Conservation (phyloP, 2,888 invertebrate genomes). For the Trichacis sp. region DNA sequence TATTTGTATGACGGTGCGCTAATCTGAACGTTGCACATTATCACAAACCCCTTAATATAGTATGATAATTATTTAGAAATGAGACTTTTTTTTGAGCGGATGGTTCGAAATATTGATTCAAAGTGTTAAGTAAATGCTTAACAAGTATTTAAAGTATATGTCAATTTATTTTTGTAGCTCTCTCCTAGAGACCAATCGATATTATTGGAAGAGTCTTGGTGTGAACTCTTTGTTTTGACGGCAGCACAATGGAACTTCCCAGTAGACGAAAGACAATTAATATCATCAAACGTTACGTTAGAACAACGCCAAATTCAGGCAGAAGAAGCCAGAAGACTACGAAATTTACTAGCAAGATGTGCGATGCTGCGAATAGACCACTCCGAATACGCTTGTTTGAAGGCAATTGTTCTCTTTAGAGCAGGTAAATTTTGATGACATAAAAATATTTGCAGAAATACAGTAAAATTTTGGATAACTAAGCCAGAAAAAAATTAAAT, state of each 20-base stretch:
- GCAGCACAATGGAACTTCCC: slow-evolving; percentile 85
- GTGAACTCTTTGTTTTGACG: slow-evolving; percentile 84
- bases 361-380: slow-evolving; percentile 79
- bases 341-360: slow-evolving; percentile 77
- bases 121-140: no score
- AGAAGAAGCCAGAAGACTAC: slow-evolving; percentile 74
- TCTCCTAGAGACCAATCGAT: slow-evolving; percentile 79
- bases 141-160: no score
- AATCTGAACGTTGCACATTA: no score
- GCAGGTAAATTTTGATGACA: slow-evolving; percentile 76
- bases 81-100: no score
- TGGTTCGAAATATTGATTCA: no score
- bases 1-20: no score
- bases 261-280: slow-evolving; percentile 74
- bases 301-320: slow-evolving; percentile 72
- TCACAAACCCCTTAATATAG: no score
- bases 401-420: slow-evolving; percentile 84
- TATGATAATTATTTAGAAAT: no score
- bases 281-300: slow-evolving; percentile 70
- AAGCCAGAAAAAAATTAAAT: no score
- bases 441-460: no score
- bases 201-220: slow-evolving; percentile 84
- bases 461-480: no score
- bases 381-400: slow-evolving; percentile 88
- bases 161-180: no score